Base-by-base conservation (phyloP, 2,888 invertebrate genomes). In the Cancer borealis region DNA sequence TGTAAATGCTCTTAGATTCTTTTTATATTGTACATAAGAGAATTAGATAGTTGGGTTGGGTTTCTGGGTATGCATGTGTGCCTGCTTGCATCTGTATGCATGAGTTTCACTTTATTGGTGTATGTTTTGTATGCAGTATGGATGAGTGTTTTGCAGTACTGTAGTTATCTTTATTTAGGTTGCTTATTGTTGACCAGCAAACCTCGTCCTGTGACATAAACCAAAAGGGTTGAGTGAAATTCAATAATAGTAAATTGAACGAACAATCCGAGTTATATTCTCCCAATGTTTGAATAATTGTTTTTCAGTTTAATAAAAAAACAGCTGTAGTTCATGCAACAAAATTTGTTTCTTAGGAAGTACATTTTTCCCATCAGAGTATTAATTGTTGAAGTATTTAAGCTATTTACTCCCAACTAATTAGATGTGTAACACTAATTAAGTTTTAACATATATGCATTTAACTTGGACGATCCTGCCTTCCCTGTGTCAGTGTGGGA, bases 11-110 rank as follows among this genome's bases (percentile, higher is more conserved):
- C 45, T 66, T 66, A 91, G 60, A 91, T 91, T 91, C 66, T 91
- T 91, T 91, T 73, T 91, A 91, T 73, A 84, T 92, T 92, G 87
- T 87, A 54, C 54, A 87, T 92, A 87, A 92, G 79, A 88, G 47
- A 45, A 39, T 91, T 30, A 46, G 66, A 12, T 91, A 54, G 39
- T 66, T 60, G 54, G 91, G 47, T 66, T 91, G 66, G 73, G 60
- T 73, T 66, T 91, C 26, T 30, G 54, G 66, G 54, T 92, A 26
- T 92, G 79, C 79, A 47, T 84, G 92, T 92, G 92, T 92, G 84
- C 30, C 39, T 84, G 49, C 46, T n/a, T 92, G 49, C 14, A 54
- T 84, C n/a, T 87, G 92, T 84, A 84, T 89, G 88, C 49, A 89
- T 49, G 88, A 47, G 47, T 89, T 89, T 49, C 49, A 46, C 26